Conservation (phyloP, 2,888 invertebrate genomes). For the Rhagophthalmus giganteus region DNA sequence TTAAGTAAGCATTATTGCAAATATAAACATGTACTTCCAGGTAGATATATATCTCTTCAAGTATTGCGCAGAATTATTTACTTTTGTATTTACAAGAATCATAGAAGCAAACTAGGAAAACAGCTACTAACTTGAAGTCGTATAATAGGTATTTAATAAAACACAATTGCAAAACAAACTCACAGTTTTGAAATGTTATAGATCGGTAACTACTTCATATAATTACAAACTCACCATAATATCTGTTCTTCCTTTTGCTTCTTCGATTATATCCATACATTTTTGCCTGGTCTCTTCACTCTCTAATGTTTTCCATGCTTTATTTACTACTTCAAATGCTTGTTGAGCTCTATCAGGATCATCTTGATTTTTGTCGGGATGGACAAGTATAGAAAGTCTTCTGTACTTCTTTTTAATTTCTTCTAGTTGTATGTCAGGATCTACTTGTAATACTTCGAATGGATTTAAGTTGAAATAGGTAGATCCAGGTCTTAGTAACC, state of each 20-base stretch:
- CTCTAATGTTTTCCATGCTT: constrained; percentile 94
- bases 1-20: too few relatives aligned
- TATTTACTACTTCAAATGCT: constrained; percentile 90
- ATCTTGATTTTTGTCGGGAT: constrained; percentile 99
- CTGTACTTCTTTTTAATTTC: constrained; percentile 97
- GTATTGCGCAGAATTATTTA: too few relatives aligned
- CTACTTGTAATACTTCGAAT: constrained; percentile 88
- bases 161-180: too few relatives aligned
- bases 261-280: constrained; percentile 95
- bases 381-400: constrained; percentile 93
- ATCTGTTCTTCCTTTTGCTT: constrained; percentile 93
- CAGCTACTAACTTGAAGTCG: too few relatives aligned
- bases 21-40: too few relatives aligned
- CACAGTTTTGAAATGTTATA: too few relatives aligned
- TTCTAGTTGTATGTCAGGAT: constrained; percentile 85
- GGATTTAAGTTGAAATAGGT: constrained; percentile 99
- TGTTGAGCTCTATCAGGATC: constrained; percentile 92
- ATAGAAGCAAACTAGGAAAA: too few relatives aligned
- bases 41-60: too few relatives aligned
- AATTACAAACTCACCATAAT: constrained; percentile 68
- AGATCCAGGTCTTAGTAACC: constrained; percentile 92
- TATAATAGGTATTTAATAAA: too few relatives aligned
- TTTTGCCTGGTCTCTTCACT: constrained; percentile 91
- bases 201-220: too few relatives aligned
- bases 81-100: neutral